Percentiles rank a stretch among this genome's conserved stretches.
Conservation (phyloP, 2,888 invertebrate genomes). For the Aleiodes leptofemur region DNA sequence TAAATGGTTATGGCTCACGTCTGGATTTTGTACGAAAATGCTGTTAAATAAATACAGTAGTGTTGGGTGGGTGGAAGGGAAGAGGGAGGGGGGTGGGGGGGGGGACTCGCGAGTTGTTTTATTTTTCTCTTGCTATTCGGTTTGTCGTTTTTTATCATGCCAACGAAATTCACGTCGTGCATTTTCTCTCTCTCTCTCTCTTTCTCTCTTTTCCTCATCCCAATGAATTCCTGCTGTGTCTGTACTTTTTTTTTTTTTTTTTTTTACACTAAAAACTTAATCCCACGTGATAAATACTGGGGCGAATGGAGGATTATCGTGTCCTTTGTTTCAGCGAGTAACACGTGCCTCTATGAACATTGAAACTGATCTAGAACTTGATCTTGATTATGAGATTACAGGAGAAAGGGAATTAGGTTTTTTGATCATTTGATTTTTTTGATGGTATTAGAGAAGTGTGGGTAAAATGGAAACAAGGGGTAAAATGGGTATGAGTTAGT, state of each 20-base stretch:
- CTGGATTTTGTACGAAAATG: constrained; percentile 17
- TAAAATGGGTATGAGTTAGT: no score
- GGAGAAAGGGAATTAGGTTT: no score
- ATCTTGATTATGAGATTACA: background rate
- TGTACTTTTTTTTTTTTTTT: background rate
- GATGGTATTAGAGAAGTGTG: no score
- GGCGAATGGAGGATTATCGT: constrained; percentile 29
- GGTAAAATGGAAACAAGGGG: no score
- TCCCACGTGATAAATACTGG: constrained; percentile 32
- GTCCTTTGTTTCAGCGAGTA: constrained; percentile 9
- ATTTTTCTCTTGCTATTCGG: constrained; percentile 14
- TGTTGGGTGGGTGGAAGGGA: no score
- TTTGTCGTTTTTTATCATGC: constrained; percentile 1
- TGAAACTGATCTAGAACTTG: background rate
- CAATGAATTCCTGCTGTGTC: background rate
- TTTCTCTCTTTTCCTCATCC: no score
- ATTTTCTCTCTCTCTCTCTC: no score
- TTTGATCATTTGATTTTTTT: no score
- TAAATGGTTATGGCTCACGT: constrained; percentile 25
- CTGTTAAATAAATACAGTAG: constrained; percentile 23
- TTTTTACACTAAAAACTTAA: constrained; percentile 23
- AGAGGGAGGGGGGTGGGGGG: no score
- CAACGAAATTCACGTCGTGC: background rate
- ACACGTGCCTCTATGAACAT: constrained; percentile 15
- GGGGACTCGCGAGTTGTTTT: background rate